Percentiles rank a stretch among this genome's conserved stretches.
phyloP scores from a whole-genome alignment of 2,888 invertebrate genomes.

The Eilema depressum region DNA sequence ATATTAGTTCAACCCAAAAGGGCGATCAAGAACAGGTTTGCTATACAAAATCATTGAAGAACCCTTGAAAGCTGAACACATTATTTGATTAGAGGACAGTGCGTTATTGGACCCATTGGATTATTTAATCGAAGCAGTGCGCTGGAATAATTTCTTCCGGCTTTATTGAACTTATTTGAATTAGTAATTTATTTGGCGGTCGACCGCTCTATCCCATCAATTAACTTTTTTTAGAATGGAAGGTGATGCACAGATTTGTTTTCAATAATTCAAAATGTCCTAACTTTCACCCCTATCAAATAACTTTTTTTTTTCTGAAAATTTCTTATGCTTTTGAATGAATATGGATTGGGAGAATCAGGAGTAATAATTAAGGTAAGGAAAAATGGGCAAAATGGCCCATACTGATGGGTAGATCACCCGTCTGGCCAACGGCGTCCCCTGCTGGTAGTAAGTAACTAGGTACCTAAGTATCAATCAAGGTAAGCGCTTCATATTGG shows the following conservation, averaged over 20 bases:
- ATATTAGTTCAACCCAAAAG: too few relatives aligned
- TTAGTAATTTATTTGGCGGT: neutral
- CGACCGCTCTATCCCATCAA: neutral
- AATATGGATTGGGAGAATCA: too few relatives aligned
- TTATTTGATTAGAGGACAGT: neutral
- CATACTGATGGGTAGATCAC: too few relatives aligned
- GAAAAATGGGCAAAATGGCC: too few relatives aligned
- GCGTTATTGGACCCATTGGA: neutral
- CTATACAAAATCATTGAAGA: neutral
- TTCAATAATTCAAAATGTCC: neutral
- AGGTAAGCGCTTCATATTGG: neutral
- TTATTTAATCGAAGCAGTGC: neutral
- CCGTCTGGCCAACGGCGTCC: too few relatives aligned
- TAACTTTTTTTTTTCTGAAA: neutral
- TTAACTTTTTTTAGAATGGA: neutral
- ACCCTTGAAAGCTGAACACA: neutral
- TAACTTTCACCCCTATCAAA: neutral
- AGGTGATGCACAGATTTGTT: neutral
- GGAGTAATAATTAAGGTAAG: neutral
- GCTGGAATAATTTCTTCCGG: neutral
- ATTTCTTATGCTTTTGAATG: neutral
- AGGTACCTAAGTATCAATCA: neutral
- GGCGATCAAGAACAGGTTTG: too few relatives aligned
- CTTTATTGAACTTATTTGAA: conserved; percentile 1
- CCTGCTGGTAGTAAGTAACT: too few relatives aligned